Base-by-base conservation (phyloP, 1,140 invertebrate genomes). In the Bombus superbus region DNA sequence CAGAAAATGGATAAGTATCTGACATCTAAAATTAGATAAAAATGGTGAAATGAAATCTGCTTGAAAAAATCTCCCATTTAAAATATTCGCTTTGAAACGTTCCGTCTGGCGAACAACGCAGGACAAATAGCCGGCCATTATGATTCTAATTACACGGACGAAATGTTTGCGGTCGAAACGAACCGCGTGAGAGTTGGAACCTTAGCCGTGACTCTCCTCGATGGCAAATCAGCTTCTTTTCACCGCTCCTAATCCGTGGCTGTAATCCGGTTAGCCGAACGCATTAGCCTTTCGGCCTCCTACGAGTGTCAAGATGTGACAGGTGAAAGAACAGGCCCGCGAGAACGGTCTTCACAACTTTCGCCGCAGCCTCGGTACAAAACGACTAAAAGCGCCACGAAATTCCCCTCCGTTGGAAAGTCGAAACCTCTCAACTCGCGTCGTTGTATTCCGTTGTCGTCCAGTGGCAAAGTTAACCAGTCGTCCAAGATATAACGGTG, bases 201-300 rank as follows among this genome's bases (percentile, higher is more conserved):
- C 40, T 64, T 73, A 62, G 38, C 73, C 5, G 6, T 13, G 57
- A 72, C 28, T 25, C 38, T 28, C 28, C 40, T 72, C 32, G 69
- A 72, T 82, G 79, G 69, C 71, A 38, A 80, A 85, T 85, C 86
- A 53, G n/a, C 62, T 59, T 40, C 75, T 68, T 81, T 90, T 85
- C 76, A 57, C 71, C 69, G 69, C 53, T 80, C 62, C 68, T 80
- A 90, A 90, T 90, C 89, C 75, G 76, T 25, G 53, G 57, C 68
- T 75, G 86, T 87, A 89, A 90, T 90, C 88, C 89, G 89, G 88
- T 90, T 90, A 89, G 66, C 87, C 86, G 82, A 71, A 83, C 74
- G 88, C 69, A 87, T 85, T 84, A 89, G 62, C 79, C 75, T 82
- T 73, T 85, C 64, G 68, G 57, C 88, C 88, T 82, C 79, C 86